Evolutionary conservation across 53 echinoderm and acorn worm genomes (phyloP).

Genomic region (Patiria pectinifera): DNA sequence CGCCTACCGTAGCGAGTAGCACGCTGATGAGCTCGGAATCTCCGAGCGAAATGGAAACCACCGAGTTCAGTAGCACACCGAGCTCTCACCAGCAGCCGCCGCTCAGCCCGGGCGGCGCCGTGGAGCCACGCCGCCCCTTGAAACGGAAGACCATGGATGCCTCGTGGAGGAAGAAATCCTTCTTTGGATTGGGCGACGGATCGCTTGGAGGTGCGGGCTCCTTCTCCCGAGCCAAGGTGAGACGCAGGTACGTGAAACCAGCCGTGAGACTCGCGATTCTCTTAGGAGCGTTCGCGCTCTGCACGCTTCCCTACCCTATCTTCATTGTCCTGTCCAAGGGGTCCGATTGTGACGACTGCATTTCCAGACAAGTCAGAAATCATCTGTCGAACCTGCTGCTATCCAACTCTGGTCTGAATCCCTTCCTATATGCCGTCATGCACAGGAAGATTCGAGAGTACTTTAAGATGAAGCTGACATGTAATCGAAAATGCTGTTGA

Average conservation of each 20-base stretch:
- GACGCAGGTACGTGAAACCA: slow-evolving; percentile 51
- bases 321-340: slow-evolving; percentile 46
- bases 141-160: neutral
- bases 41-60: slow-evolving; percentile 14
- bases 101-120: neutral
- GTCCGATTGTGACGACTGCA: slow-evolving; percentile 44
- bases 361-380: slow-evolving; percentile 31
- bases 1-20: neutral
- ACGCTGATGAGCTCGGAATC: neutral
- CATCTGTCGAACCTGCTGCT: slow-evolving; percentile 47
- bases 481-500: neutral
- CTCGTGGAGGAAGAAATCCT: slow-evolving; percentile 37
- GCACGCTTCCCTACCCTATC: slow-evolving; percentile 63
- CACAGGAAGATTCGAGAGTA: slow-evolving; percentile 57
- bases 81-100: slow-evolving; percentile 8
- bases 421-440: slow-evolving; percentile 60
- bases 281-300: slow-evolving; percentile 40
- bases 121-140: neutral
- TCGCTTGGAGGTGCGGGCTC: neutral
- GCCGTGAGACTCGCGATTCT: slow-evolving; percentile 49
- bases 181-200: slow-evolving; percentile 51
- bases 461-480: slow-evolving; percentile 34
- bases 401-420: slow-evolving; percentile 62
- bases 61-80: slow-evolving; percentile 24
- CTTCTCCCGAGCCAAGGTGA: neutral